A percentile compares a stretch with the other conserved stretches of the same genome.
Evolutionary conservation across 2,888 invertebrate genomes (phyloP).

Genomic region (Hoplodrina blanda): DNA sequence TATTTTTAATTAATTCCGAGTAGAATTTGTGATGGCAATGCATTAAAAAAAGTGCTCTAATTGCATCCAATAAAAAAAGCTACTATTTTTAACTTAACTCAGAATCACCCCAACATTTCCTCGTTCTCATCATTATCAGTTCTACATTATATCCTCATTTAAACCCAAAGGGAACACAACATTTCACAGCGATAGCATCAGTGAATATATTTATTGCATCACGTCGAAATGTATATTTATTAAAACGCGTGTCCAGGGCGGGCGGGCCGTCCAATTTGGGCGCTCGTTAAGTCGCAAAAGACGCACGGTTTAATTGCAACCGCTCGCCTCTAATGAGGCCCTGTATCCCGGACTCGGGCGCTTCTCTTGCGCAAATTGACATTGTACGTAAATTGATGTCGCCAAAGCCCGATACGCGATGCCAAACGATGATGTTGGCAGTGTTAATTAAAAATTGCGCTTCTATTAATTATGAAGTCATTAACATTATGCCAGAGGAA

Average conservation of each 20-base stretch:
- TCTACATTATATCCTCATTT: slow-evolving; percentile 60
- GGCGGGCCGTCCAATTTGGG: slow-evolving; percentile 85
- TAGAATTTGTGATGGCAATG: no score
- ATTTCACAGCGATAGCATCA: slow-evolving; percentile 69
- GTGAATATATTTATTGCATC: slow-evolving; percentile 74
- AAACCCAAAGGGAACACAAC: slow-evolving; percentile 60
- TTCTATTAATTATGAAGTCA: slow-evolving; percentile 57
- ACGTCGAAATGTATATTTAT: slow-evolving; percentile 78
- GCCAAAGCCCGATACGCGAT: slow-evolving; percentile 75
- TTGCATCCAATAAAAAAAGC: background rate
- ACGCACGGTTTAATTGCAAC: slow-evolving; percentile 89
- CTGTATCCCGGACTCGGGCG: slow-evolving; percentile 81
- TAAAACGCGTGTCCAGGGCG: slow-evolving; percentile 83
- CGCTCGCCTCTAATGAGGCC: slow-evolving; percentile 88
- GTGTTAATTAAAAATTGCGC: slow-evolving; percentile 57
- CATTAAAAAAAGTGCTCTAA: background rate
- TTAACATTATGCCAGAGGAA: slow-evolving; percentile 26
- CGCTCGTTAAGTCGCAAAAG: slow-evolving; percentile 89
- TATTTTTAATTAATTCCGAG: no score
- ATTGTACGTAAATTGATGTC: slow-evolving; percentile 88
- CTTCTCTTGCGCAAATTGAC: slow-evolving; percentile 86
- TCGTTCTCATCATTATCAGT: slow-evolving; percentile 53
- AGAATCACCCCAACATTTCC: slow-evolving; percentile 17
- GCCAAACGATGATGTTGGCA: slow-evolving; percentile 70
- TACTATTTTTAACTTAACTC: slow-evolving; percentile 8